Conservation (phyloP, 1,140 invertebrate genomes). For the Mizuhopecten yessoensis region DNA sequence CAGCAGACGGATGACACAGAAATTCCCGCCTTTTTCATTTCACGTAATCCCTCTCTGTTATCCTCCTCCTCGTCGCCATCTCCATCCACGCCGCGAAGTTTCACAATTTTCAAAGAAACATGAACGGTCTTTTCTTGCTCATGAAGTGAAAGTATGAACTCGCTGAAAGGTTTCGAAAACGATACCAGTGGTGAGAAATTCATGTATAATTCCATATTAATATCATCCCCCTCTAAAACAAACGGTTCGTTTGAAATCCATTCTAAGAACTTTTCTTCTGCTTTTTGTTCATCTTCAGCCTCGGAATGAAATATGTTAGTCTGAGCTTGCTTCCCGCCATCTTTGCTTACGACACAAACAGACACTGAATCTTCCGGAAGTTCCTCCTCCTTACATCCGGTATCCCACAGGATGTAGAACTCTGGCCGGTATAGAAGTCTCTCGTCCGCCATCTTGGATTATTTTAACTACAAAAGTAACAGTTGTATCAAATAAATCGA, state of each 20-base stretch:
- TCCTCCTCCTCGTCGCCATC: background rate
- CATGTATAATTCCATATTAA: background rate
- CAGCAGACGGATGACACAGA: constrained; percentile 7
- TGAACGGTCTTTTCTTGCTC: background rate
- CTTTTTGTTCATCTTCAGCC: background rate
- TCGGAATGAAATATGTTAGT: background rate
- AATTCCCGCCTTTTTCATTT: constrained; percentile 16
- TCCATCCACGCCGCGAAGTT: background rate
- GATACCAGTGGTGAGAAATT: background rate
- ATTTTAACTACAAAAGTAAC: no score
- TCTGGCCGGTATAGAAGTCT: background rate
- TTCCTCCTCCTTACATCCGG: background rate
- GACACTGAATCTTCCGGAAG: constrained; percentile 13
- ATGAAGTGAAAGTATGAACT: background rate
- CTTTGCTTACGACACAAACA: background rate
- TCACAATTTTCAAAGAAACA: background rate
- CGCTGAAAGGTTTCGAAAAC: background rate
- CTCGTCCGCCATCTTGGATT: background rate
- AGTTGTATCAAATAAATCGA: no score
- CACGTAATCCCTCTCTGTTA: background rate
- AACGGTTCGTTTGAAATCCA: background rate
- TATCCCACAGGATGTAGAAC: background rate
- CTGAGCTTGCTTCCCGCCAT: background rate
- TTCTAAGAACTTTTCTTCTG: background rate
- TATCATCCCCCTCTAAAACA: background rate